Base-by-base conservation (phyloP, 2,113 vertebrate genomes). In the Triplophysa dalaica region DNA sequence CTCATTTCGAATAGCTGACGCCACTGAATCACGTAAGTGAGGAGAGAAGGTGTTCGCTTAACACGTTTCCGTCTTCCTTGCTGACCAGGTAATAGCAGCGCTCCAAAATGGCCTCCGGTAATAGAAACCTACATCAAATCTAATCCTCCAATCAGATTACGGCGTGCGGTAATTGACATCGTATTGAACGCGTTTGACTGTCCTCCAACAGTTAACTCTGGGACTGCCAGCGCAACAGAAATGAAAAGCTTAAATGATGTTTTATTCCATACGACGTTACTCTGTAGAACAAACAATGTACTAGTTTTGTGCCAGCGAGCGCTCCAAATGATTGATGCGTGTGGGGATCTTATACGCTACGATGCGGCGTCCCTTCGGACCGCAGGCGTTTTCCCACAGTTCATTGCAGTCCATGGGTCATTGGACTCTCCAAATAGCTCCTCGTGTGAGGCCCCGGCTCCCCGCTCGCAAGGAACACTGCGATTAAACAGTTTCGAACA, bases 221-320 rank as follows among this genome's bases (percentile, higher is more conserved):
- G 63, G 70, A 75, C 76, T 85, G 68, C 76, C 85, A 26, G 45
- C 52, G 48, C 60, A 61, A 70, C 8, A 41, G 61, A 77, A 69
- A 82, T 29, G 68, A 29, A 70, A 24, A 48, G 19, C 65, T 43
- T 78, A 38, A 38, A 8, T 38, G 87, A 88, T 87, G 84, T 86
- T 68, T 88, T 87, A 88, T 89, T 87, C 86, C 65, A 79, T 82
- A 70, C 85, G 83, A 77, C 81, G 84, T 87, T 86, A 68, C 60
- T 82, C 87, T 61, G 12, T 60, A 81, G 56, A 81, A 45, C 4
- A n/a, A 63, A 48, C 45, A 48, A 74, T 62, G 61, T 70, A 58
- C 19, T 65, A 74, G 72, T 66, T 60, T 73, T 52, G 58, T 65
- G 62, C 73, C 38, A 61, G 64, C n/a, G 75, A 82, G 70, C 60